Evolutionary conservation across 2,888 invertebrate species (phyloP).

Genomic region (Leucoma salicis): DNA sequence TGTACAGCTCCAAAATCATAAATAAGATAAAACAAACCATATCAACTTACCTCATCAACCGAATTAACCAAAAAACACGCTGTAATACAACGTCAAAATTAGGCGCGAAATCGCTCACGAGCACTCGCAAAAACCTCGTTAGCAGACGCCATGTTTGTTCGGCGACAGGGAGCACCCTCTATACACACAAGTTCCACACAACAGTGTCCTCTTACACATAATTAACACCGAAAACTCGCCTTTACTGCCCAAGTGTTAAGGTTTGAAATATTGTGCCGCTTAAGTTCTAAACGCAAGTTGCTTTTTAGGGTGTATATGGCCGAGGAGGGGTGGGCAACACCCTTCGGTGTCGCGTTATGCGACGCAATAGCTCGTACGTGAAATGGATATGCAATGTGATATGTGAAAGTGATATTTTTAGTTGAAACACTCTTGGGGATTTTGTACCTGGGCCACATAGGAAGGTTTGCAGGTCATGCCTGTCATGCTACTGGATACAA

Average conservation of each 20-base stretch:
- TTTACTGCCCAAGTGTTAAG: constrained; percentile 33
- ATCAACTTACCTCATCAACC: constrained; percentile 26
- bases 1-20: background rate
- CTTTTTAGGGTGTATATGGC: constrained; percentile 58
- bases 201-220: constrained; percentile 40
- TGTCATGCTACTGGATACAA: no score
- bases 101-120: constrained; percentile 80
- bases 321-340: constrained; percentile 72
- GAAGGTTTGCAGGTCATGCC: no score
- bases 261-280: constrained; percentile 29
- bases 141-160: constrained; percentile 78
- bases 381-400: constrained; percentile 75
- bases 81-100: constrained; percentile 65
- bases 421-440: constrained; percentile 13
- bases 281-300: constrained; percentile 31
- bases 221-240: constrained; percentile 13
- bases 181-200: constrained; percentile 61
- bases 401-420: constrained; percentile 63
- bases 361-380: constrained; percentile 72
- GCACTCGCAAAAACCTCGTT: constrained; percentile 77
- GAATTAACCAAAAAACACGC: constrained; percentile 41
- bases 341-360: constrained; percentile 70
- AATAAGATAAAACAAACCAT: constrained; percentile 9
- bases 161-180: constrained; percentile 79
- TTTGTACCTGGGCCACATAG: no score